Evolutionary conservation across 2,888 invertebrate genomes (phyloP), one percentile per base, ranked within the genome.

Genomic region (Tachystola acroxantha): DNA sequence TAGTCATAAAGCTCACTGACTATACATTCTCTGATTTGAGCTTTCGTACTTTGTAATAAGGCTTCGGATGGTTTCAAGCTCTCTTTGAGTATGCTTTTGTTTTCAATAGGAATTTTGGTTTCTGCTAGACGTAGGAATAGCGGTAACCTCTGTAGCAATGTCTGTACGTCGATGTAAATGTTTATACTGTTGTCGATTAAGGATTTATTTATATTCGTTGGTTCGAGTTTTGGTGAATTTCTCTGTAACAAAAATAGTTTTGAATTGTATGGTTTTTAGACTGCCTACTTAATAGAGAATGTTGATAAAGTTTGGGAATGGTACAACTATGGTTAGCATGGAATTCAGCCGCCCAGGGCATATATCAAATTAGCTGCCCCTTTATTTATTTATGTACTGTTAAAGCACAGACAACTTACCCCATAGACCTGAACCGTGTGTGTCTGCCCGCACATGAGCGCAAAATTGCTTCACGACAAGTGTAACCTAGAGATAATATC

Each of bases 121-220:
- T 71, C 64, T 2, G 72, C 70, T 20, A 59, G 50, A 36, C 66
- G 50, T 36, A 82, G 42, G 42, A 82, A 70, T 5, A 53, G 46
- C 34, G 84, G 81, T 32, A 84, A 50, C 37, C 58, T 66, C 37
- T 65, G 60, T 22, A 73, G 45, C 24, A 86, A 50, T 1, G 53
- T 52, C 50, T 74, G 65, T 22, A 64, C 57, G 36, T 86, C 86
- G 11, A 75, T 40, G 44, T 77, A 78, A 39, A 85, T 70, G 46
- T 57, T 73, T 57, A 86, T 77, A 70, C 79, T 71, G 60, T 68
- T 70, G 10, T 76, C 65, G 42, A 86, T 69, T 10, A 84, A 51
- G 24, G 39, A 64, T 49, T 68, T 80, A 62, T 84, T 76, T 52
- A 84, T 53, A 51, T 50, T 66, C 1, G 58, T 57, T 16, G 64